Evolutionary conservation across 2,113 vertebrate genomes (phyloP), one percentile per base, ranked within the genome.

Genomic region (Stictonetta naevosa): DNA sequence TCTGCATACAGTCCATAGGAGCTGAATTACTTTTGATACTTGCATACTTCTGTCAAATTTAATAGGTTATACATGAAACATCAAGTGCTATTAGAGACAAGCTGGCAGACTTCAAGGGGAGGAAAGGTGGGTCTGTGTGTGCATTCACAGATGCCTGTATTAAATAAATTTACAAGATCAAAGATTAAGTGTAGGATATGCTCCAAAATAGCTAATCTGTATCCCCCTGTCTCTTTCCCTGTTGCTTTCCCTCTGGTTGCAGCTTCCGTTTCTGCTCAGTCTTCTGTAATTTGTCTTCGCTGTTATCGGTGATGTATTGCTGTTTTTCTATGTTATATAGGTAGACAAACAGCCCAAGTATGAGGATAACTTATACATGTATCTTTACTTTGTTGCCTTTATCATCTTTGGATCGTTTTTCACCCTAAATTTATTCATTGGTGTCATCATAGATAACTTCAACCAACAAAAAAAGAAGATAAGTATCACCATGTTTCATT

Each of bases 391-490:
- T 97, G 99, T 99, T 93, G 94, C 98, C 91, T 99, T 99, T 97
- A 99, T 99, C 93, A 99, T 99, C 94, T 99, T 99, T 85, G 99
- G 99, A 79, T 98, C 99, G 1, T 99, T 99, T 97, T 99, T 99
- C 96, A 99, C 99, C 50, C 98, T 99, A 71, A 99, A 99, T 85
- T 98, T 99, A 83, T 99, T 99, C 93, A 99, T 99, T 98, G 99
- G 99, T 90, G 99, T 99, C 92, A 99, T 99, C 95, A 99, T 99
- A 91, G 99, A 99, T 98, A 99, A 99, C 95, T 99, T 99, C 98
- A 99, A 99, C 94, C 99, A 99, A 97, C 99, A 99, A 94, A 99
- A 99, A 98, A 99, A 99, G 97, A 99, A 99, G 99, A 99, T 99
- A 99, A 99, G 99, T 99, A 98, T 98, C 89, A 69, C 90, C 76